These are phyloP conservation scores for Jacana jacana DNA, from an alignment of 2,113 vertebrate genomes.

Conservation along the genomic window DNA sequence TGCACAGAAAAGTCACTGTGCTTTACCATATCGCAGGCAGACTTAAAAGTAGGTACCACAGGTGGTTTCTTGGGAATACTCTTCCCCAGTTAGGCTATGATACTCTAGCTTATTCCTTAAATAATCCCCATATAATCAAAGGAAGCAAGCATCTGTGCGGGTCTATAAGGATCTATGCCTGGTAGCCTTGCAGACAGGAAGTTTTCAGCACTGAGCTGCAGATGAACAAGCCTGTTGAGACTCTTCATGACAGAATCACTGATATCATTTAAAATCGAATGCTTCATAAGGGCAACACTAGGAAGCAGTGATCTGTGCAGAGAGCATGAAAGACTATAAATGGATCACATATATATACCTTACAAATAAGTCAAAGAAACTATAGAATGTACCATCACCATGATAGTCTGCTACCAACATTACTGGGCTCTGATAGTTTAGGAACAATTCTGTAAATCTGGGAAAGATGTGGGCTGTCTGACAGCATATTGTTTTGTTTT, in stretches of 20 bases:
- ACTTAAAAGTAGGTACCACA: not conserved
- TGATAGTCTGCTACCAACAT: not conserved
- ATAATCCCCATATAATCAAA: conserved; percentile 42
- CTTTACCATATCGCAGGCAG: not conserved
- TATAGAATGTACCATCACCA: conserved; percentile 31
- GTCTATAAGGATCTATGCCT: not conserved
- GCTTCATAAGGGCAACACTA: conserved; percentile 28
- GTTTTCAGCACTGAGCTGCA: conserved; percentile 8
- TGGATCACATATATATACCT: conserved; percentile 41
- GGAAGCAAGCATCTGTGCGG: not conserved
- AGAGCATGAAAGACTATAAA: conserved; percentile 24
- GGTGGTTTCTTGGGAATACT: not conserved
- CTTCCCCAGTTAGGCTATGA: not conserved
- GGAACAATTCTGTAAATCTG: not conserved
- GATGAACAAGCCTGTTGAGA: conserved; percentile 10
- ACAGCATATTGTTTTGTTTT: not conserved
- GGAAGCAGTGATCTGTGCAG: conserved; percentile 20
- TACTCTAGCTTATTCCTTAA: conserved; percentile 40
- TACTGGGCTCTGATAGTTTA: not conserved
- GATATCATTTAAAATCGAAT: conserved; percentile 8
- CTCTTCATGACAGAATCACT: not conserved
- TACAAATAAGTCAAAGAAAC: conserved; percentile 44
- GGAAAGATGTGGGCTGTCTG: not conserved
- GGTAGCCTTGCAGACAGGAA: conserved; percentile 36
- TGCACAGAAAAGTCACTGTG: not conserved